phyloP scores from a whole-genome alignment of 92 coral and sea anemone genomes.

The Meandrina meandrites region DNA sequence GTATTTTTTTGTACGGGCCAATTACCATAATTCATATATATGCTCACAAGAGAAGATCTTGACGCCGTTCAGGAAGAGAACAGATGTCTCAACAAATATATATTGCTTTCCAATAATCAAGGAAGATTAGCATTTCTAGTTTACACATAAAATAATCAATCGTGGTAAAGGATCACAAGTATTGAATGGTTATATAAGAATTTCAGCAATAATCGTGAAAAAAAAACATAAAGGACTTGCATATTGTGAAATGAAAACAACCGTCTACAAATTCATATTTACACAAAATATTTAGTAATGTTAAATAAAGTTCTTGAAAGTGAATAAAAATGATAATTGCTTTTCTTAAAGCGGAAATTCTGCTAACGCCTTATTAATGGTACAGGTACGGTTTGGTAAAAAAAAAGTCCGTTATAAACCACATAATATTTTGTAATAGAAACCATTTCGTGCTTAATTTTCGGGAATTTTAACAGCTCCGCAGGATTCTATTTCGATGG shows the following conservation, averaged over 20 bases:
- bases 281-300: neutral
- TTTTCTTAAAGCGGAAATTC: neutral
- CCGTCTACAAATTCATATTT: neutral
- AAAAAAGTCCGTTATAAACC: neutral
- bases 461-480: neutral
- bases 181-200: neutral
- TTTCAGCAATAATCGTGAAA: neutral
- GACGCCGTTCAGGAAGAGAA: neutral
- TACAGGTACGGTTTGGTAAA: neutral
- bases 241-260: neutral
- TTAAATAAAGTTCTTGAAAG: neutral
- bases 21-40: neutral
- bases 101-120: neutral
- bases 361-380: neutral
- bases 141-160: neutral
- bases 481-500: constrained; percentile 9
- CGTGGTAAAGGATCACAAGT: neutral
- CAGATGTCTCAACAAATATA: neutral
- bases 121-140: neutral
- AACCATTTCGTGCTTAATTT: neutral
- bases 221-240: neutral
- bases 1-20: neutral
- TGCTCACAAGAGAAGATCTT: neutral
- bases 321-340: neutral
- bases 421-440: neutral